Evolutionary conservation across 2,888 invertebrate species (phyloP), one percentile per base, ranked within the genome.

Genomic region (Epistrophe eligans): DNA sequence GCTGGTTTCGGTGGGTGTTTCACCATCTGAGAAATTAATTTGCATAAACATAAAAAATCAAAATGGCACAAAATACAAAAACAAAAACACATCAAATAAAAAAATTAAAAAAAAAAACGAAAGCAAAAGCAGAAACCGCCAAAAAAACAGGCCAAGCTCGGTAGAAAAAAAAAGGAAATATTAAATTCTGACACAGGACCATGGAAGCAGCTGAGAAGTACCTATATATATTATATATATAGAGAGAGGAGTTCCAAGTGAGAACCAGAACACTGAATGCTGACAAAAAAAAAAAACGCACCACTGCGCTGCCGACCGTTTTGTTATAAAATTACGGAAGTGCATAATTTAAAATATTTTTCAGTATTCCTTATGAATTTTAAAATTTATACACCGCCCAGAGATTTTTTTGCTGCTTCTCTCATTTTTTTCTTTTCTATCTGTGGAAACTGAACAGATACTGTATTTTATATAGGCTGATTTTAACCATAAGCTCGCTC

Each of bases 331-430:
- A 83, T 83, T 79, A 83, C 87, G 83, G 83, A 87, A 87, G 79
- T 87, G 79, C 82, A 87, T 87, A 87, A 87, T 87, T 87, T 87
- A 87, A 83, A 87, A 87, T 83, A 87, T 87, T 87, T 87, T 83
- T 19, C 83, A 66, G 72, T 60, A 67, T 87, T 87, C 76, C 87
- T 87, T 87, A 87, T 87, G 87, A 87, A 87, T 87, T 87, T 87
- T 87, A 79, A 87, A 83, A 83, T 83, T 72, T 80, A 84, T 81
- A 84, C 66, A 66, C 64, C 55, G 74, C 10, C 38, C 32, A 77
- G 24, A 50, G 45, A 45, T 48, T 32, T 28, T 28, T 15, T 45
- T 45, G n/a, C 2, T 43, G 43, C n/a, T 45, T 17, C 11, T 40
- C 13, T 35, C 35, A 32, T 32, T 32, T 32, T 7, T 38, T 55